Evolutionary conservation across 2,113 vertebrate species (phyloP).

Genomic region (Sialia sialis): DNA sequence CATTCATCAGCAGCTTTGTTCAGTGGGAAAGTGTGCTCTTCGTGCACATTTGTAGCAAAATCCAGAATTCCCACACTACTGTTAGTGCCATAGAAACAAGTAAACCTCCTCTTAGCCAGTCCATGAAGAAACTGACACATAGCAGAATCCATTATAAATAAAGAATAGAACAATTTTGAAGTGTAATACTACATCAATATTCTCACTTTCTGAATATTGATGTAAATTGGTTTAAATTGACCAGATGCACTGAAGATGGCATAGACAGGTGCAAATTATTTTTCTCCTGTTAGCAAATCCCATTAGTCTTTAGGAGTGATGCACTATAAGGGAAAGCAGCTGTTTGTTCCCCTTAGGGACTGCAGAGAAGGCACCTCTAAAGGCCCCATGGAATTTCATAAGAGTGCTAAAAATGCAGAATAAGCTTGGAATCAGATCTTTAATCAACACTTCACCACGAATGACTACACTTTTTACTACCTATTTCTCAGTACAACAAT

Average conservation of each 20-base stretch:
- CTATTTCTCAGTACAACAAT: not conserved
- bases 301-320: not conserved
- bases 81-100: not conserved
- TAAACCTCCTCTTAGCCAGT: not conserved
- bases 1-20: not conserved
- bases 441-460: slow-evolving; percentile 9
- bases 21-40: not conserved
- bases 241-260: slow-evolving; percentile 44
- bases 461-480: not conserved
- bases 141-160: not conserved
- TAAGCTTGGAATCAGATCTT: not conserved
- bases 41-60: not conserved
- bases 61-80: not conserved
- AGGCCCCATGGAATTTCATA: not conserved
- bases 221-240: slow-evolving; percentile 47
- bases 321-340: slow-evolving; percentile 8
- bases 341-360: not conserved
- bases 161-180: not conserved
- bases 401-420: slow-evolving; percentile 2
- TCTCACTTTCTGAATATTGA: slow-evolving; percentile 26
- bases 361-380: not conserved
- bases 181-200: slow-evolving; percentile 1
- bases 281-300: slow-evolving; percentile 28
- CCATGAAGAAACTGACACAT: not conserved
- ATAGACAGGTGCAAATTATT: slow-evolving; percentile 40